Base-by-base conservation (phyloP, 1,140 invertebrate genomes). In the Ceratina australensis region DNA sequence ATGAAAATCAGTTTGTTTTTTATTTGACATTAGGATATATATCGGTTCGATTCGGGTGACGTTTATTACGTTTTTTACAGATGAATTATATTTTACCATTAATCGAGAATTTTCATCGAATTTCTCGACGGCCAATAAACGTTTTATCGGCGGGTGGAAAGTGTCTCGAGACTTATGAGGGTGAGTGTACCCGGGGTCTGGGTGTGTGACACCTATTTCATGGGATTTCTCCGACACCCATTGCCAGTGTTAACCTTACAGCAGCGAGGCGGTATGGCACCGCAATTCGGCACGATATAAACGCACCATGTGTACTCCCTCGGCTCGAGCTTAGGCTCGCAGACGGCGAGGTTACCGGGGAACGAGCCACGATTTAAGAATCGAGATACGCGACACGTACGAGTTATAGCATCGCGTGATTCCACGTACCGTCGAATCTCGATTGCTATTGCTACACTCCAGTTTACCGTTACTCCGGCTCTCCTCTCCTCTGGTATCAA, bases 131-230 rank as follows among this genome's bases (percentile, higher is more conserved):
- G 33, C 33, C 33, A 42, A 42, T 42, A 42, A 42, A 42, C 33
- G 33, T 42, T 42, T 42, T 42, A 42, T 42, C 33, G 33, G 33
- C 7, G 33, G 33, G 5, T 42, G 5, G 33, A 42, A 42, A 42
- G 33, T 42, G 33, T 42, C 10, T 42, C 10, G 10, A 42, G 33
- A 42, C 33, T 42, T 42, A 42, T 42, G 33, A 42, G 33, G 33
- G 33, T 5, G 33, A 42, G 33, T 42, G 33, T 42, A 42, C 33
- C 5, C 3, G 33, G 33, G 33, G 2, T 10, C 33, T 10, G 33
- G 24, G 50, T 33, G n/a, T 12, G 77, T 68, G 77, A 42, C 78
- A 80, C 73, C 88, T 89, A 88, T 89, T 90, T 90, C 86, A 89
- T 85, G 83, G 82, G 85, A 88, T 89, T 90, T 87, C 85, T 83